phyloP scores from a whole-genome alignment of 2,888 invertebrate genomes.

The Tetropium fuscum region DNA sequence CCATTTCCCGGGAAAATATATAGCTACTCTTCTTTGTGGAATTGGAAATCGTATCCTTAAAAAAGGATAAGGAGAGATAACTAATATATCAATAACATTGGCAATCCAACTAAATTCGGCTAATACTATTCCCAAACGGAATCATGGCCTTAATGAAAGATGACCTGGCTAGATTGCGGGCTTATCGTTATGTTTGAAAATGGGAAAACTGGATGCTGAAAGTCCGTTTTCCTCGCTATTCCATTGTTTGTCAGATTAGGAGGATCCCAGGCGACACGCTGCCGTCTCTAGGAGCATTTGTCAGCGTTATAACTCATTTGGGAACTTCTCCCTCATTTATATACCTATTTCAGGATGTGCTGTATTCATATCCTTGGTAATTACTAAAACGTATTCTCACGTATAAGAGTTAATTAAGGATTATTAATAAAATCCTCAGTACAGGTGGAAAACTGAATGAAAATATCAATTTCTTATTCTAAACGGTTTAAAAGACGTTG shows the following conservation, averaged over 20 bases:
- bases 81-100: slow-evolving; percentile 39
- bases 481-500: too few species aligned
- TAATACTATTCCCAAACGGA: slow-evolving; percentile 48
- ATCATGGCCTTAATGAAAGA: slow-evolving; percentile 56
- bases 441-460: too few species aligned
- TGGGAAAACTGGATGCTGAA: slow-evolving; percentile 58
- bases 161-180: slow-evolving; percentile 61
- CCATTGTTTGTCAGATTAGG: slow-evolving; percentile 61
- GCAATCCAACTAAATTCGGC: slow-evolving; percentile 39
- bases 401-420: too few species aligned
- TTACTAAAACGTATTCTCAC: too few species aligned
- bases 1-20: background rate
- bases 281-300: slow-evolving; percentile 34
- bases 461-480: too few species aligned
- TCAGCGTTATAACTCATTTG: slow-evolving; percentile 30
- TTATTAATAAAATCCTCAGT: too few species aligned
- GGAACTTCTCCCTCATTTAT: background rate
- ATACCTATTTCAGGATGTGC: background rate
- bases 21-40: background rate
- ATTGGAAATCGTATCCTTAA: background rate
- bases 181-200: slow-evolving; percentile 57
- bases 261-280: slow-evolving; percentile 48
- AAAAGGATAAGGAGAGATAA: slow-evolving; percentile 17
- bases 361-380: too few species aligned
- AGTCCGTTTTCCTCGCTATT: slow-evolving; percentile 60